Conservation (phyloP, 92 coral and sea anemone species). For the Porites rus region DNA sequence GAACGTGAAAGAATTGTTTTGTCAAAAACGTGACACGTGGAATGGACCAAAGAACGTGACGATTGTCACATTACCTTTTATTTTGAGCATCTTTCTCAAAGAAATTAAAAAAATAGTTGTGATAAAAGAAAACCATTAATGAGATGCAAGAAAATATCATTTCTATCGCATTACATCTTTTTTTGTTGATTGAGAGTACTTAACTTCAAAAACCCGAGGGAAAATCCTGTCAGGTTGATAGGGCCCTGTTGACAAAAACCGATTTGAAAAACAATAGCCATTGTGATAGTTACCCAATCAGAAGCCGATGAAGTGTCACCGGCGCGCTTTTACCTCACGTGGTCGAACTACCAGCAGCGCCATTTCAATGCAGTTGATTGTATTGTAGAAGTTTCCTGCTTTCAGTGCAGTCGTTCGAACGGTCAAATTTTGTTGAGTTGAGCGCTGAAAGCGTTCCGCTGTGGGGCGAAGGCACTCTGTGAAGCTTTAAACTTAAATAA, state of each 20-base stretch:
- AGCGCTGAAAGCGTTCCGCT: neutral
- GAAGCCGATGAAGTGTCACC: neutral
- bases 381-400: neutral
- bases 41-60: too few relatives aligned
- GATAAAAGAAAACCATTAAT: too few relatives aligned
- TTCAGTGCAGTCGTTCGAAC: neutral
- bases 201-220: neutral
- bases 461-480: neutral
- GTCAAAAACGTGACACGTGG: too few relatives aligned
- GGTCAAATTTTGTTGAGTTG: neutral
- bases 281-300: constrained; percentile 21
- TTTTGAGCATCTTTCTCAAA: too few relatives aligned
- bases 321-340: neutral
- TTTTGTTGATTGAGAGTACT: too few relatives aligned
- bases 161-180: too few relatives aligned
- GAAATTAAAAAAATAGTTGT: too few relatives aligned
- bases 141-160: too few relatives aligned
- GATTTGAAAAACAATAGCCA: neutral
- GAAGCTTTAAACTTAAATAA: neutral
- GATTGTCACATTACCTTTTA: too few relatives aligned
- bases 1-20: too few relatives aligned
- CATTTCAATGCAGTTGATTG: neutral
- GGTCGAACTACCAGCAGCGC: neutral
- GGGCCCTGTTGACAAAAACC: neutral
- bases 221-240: too few relatives aligned